phyloP scores from a whole-genome alignment of 35 echinoderm and acorn worm genomes.

The Hemicentrotus pulcherrimus region DNA sequence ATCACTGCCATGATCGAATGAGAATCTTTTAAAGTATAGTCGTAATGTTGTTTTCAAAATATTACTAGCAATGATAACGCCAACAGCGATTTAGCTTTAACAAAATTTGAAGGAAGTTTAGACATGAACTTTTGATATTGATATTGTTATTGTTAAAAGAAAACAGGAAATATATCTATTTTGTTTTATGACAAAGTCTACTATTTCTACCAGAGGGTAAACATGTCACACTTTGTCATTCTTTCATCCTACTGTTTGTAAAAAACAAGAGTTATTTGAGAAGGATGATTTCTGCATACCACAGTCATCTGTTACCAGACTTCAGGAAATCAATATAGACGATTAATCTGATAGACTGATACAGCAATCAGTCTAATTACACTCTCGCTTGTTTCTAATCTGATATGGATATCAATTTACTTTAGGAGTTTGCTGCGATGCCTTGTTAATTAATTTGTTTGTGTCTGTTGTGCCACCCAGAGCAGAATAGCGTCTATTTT shows the following conservation, averaged over 20 bases:
- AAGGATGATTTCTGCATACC: not conserved
- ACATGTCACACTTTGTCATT: no score
- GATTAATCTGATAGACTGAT: not conserved
- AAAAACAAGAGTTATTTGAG: not conserved
- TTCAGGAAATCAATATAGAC: not conserved
- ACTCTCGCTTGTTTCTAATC: not conserved
- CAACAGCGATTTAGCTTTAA: not conserved
- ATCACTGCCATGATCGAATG: no score
- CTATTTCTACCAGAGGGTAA: no score
- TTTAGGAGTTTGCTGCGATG: not conserved
- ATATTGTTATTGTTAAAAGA: no score
- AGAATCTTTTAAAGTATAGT: no score
- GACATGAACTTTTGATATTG: not conserved
- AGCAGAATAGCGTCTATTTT: not conserved
- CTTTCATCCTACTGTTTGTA: not conserved
- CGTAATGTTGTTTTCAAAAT: no score
- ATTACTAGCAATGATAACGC: no score
- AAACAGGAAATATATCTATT: no score
- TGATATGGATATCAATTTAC: not conserved
- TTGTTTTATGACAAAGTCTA: no score
- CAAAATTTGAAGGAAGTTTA: not conserved
- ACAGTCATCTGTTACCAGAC: not conserved
- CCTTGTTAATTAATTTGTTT: conserved; percentile 7
- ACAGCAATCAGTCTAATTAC: not conserved
- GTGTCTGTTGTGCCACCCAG: not conserved